Evolutionary conservation across 2,113 vertebrate genomes (phyloP).

Genomic region (Lanius collurio): DNA sequence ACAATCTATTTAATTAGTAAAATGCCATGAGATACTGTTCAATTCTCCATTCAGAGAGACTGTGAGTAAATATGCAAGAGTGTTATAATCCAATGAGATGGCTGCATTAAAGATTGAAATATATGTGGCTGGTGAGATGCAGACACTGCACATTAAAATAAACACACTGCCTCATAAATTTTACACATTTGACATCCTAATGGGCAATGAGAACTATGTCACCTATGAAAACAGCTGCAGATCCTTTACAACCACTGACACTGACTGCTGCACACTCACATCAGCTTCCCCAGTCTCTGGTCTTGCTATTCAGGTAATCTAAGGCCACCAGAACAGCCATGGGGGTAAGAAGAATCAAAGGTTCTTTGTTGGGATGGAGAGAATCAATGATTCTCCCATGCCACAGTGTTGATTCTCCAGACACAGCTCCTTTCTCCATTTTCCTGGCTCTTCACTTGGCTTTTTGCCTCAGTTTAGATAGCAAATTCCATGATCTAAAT

Average conservation of each 20-base stretch:
- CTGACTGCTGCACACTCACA: neutral
- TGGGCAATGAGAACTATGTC: conserved; percentile 10
- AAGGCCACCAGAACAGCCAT: neutral
- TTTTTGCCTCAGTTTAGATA: neutral
- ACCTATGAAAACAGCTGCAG: conserved; percentile 29
- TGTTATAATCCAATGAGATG: conserved; percentile 11
- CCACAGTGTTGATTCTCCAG: neutral
- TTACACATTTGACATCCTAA: conserved; percentile 26
- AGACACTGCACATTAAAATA: conserved; percentile 35
- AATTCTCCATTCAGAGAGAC: conserved; percentile 5
- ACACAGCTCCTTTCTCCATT: neutral
- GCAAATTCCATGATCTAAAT: neutral
- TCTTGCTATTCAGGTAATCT: neutral
- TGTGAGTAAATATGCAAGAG: conserved; percentile 40
- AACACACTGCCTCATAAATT: conserved; percentile 43
- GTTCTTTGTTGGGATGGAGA: neutral
- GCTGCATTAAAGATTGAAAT: conserved; percentile 53
- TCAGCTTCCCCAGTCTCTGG: neutral
- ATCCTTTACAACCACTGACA: neutral
- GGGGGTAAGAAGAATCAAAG: neutral
- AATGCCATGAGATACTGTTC: conserved; percentile 48
- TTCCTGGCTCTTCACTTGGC: neutral
- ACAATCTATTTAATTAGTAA: conserved; percentile 67
- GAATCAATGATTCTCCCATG: neutral
- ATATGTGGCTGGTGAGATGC: conserved; percentile 26